phyloP scores from a whole-genome alignment of 1,140 invertebrate species.

The Micrasema minimum region DNA sequence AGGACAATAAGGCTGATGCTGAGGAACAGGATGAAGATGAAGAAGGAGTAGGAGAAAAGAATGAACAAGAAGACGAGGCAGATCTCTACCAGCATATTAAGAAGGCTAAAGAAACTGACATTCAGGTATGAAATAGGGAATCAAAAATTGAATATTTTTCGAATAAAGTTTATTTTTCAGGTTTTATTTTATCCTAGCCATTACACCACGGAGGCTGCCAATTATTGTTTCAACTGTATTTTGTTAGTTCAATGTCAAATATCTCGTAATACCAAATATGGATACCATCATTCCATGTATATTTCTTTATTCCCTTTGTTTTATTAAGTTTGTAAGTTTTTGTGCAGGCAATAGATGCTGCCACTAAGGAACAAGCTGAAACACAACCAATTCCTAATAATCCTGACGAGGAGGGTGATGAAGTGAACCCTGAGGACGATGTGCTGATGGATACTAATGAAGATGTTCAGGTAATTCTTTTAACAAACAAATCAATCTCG shows the following conservation, averaged over 20 bases:
- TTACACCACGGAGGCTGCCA: too few relatives aligned
- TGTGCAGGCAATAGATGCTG: slow-evolving; percentile 72
- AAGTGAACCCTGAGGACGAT: slow-evolving; percentile 67
- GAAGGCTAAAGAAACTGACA: slow-evolving; percentile 76
- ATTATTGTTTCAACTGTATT: too few relatives aligned
- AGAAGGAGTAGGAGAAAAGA: slow-evolving; percentile 62
- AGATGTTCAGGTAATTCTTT: slow-evolving; percentile 54
- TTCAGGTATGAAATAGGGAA: too few relatives aligned
- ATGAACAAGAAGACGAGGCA: slow-evolving; percentile 66
- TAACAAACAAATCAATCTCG: too few relatives aligned
- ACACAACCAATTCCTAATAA: slow-evolving; percentile 75
- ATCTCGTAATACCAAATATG: too few relatives aligned
- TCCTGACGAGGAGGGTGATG: slow-evolving; percentile 70
- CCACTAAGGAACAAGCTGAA: slow-evolving; percentile 85
- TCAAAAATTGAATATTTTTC: too few relatives aligned
- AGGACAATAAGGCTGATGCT: slow-evolving; percentile 58
- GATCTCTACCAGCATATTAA: slow-evolving; percentile 89
- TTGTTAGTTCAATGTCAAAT: too few relatives aligned
- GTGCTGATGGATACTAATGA: slow-evolving; percentile 68
- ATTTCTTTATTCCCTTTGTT: too few relatives aligned
- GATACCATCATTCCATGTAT: too few relatives aligned
- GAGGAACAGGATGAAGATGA: slow-evolving; percentile 65
- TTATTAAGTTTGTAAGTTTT: too few relatives aligned
- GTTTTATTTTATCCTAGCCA: too few relatives aligned
- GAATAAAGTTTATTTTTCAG: slow-evolving; percentile 11